phyloP scores from a whole-genome alignment of 2,113 vertebrate species.

The Fregetta grallaria region DNA sequence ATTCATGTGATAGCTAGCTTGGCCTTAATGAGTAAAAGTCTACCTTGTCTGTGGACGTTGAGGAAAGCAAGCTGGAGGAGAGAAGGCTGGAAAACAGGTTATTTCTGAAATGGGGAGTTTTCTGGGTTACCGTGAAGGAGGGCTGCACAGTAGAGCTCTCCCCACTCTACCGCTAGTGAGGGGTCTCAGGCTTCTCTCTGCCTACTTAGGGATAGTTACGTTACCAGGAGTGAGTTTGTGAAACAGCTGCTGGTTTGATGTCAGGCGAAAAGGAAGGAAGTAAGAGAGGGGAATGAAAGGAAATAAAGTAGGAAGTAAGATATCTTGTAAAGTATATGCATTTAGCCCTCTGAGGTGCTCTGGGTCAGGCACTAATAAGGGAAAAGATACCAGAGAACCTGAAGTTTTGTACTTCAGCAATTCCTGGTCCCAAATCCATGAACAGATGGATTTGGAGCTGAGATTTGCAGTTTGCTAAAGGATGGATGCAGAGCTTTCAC shows the following conservation, averaged over 20 bases:
- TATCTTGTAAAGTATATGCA: not conserved
- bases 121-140: not conserved
- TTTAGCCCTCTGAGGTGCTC: not conserved
- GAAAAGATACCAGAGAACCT: not conserved
- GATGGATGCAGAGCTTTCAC: not conserved
- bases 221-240: not conserved
- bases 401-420: not conserved
- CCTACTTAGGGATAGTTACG: not conserved
- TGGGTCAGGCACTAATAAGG: not conserved
- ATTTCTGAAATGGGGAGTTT: not conserved
- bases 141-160: not conserved
- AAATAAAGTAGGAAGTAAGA: conserved; percentile 1
- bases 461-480: not conserved
- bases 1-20: not conserved
- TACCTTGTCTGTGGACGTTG: not conserved
- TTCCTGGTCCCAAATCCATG: not conserved
- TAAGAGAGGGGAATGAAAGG: not conserved
- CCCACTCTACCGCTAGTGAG: accelerated
- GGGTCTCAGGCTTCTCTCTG: not conserved
- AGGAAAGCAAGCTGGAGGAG: not conserved
- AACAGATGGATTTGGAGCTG: not conserved
- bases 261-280: not conserved
- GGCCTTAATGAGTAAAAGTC: not conserved
- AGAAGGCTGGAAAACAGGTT: not conserved
- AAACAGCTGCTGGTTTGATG: not conserved